A percentile compares a stretch with the other conserved stretches of the same genome.
phyloP scores from a whole-genome alignment of 2,888 invertebrate genomes.

The Phlogophora meticulosa region DNA sequence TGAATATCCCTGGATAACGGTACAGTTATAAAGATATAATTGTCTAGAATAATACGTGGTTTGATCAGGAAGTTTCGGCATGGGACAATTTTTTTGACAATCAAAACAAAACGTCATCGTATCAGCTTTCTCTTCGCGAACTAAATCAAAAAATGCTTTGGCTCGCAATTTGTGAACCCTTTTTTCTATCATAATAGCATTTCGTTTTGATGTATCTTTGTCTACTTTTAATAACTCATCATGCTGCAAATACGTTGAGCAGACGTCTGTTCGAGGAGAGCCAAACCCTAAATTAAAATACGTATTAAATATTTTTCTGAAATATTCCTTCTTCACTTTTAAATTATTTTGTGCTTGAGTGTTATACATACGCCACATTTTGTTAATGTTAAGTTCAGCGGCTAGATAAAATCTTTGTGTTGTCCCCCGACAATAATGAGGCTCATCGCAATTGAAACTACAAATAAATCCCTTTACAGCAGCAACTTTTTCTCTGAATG shows the following conservation, averaged over 20 bases:
- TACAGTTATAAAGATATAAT: slow-evolving; percentile 71
- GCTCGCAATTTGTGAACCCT: slow-evolving; percentile 35
- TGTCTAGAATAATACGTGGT: slow-evolving; percentile 62
- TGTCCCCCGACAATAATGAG: slow-evolving; percentile 54
- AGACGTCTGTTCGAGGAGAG: slow-evolving; percentile 46
- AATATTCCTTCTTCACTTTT: slow-evolving; percentile 44
- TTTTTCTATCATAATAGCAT: slow-evolving; percentile 24
- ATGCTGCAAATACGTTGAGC: slow-evolving; percentile 37
- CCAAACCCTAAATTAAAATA: slow-evolving; percentile 50
- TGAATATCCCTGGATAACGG: slow-evolving; percentile 67
- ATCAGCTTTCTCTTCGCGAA: slow-evolving; percentile 21
- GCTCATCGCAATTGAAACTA: slow-evolving; percentile 40
- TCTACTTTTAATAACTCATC: slow-evolving; percentile 17
- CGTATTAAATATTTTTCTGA: slow-evolving; percentile 41
- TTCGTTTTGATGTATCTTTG: slow-evolving; percentile 12
- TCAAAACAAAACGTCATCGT: slow-evolving; percentile 35
- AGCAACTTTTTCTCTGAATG: slow-evolving; percentile 30
- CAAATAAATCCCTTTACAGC: slow-evolving; percentile 48
- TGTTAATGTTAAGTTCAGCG: slow-evolving; percentile 41
- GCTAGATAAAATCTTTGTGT: slow-evolving; percentile 41
- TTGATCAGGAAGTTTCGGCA: slow-evolving; percentile 67
- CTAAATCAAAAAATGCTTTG: slow-evolving; percentile 32
- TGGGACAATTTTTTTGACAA: slow-evolving; percentile 30
- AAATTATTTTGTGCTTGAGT: slow-evolving; percentile 30
- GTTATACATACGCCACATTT: slow-evolving; percentile 46